Evolutionary conservation across 2,797 vertebrate genomes (phyloP), one percentile per base, ranked within the genome.

Genomic region (Sparus aurata): DNA sequence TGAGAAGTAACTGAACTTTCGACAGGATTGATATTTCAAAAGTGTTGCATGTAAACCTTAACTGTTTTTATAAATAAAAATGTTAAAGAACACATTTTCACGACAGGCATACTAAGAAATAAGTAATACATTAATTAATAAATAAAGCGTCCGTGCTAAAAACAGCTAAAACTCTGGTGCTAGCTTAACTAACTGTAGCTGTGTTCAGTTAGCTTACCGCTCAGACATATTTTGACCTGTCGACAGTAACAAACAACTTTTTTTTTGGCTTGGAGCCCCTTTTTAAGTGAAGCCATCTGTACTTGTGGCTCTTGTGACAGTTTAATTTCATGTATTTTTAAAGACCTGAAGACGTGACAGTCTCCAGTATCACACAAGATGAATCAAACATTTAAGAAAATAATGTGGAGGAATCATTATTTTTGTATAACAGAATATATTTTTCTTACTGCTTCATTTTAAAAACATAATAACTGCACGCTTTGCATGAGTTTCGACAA

Each of bases 401-500:
- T 60, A 9, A 61, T 34, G 5, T 30, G 16, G 57, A 13, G 27
- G 8, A 18, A 50, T 50, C 0, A 30, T 58, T 34, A 38, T 12
- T n/a, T n/a, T n/a, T 18, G 38, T 20, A 18, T 58, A 12, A 34
- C 27, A 55, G 6, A 20, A 34, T 17, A 8, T 61, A 4, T 45
- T 4, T 16, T 22, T 22, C 20, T 34, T 60, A 22, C 22, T 16
- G 16, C 46, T 27, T 34, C 6, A 43, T n/a, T 22, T 41, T 41
- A 9, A 27, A 27, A 27, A 73, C 54, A 67, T 55, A 30, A 77
- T 3, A 0, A 58, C 22, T 12, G 9, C 17, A 68, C 12, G 62
- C 54, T 64, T 72, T 25, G 15, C 50, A 71, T 45, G 7, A 46
- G 23, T 77, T 60, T 13, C 46, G 54, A 50, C 25, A 45, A 10